phyloP scores from a whole-genome alignment of 2,797 vertebrate genomes.

The Paramormyrops hopkinsi region DNA sequence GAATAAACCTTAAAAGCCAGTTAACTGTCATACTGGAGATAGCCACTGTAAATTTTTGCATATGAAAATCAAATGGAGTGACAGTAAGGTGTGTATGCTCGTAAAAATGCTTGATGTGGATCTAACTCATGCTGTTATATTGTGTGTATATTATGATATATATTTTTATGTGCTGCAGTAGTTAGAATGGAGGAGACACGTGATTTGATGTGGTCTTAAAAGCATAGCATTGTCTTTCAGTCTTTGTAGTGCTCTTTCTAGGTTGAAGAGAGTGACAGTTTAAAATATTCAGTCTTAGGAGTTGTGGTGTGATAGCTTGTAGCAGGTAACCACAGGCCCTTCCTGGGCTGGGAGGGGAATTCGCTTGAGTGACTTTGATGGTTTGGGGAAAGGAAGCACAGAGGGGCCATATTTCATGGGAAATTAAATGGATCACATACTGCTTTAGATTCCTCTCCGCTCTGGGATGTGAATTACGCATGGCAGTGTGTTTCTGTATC shows the following conservation, averaged over 20 bases:
- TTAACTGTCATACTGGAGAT: background rate
- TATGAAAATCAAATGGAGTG: background rate
- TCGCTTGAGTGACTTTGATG: background rate
- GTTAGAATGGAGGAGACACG: background rate
- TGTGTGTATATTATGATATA: background rate
- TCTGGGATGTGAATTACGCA: background rate
- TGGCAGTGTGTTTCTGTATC: background rate
- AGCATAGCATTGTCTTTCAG: background rate
- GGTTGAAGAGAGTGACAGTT: background rate
- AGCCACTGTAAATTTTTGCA: background rate
- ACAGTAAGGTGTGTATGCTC: background rate
- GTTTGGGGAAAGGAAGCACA: background rate
- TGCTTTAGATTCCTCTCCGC: background rate
- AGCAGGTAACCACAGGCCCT: background rate
- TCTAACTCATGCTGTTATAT: background rate
- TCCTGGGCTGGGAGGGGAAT: background rate
- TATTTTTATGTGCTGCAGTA: background rate
- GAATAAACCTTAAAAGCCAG: background rate
- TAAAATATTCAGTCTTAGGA: background rate
- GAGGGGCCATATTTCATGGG: background rate
- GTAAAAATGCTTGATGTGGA: background rate
- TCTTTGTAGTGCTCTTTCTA: background rate
- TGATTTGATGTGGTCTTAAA: background rate
- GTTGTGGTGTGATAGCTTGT: background rate
- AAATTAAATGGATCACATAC: background rate